Evolutionary conservation across 2,888 invertebrate species (phyloP).

Genomic region (Dryobota labecula): DNA sequence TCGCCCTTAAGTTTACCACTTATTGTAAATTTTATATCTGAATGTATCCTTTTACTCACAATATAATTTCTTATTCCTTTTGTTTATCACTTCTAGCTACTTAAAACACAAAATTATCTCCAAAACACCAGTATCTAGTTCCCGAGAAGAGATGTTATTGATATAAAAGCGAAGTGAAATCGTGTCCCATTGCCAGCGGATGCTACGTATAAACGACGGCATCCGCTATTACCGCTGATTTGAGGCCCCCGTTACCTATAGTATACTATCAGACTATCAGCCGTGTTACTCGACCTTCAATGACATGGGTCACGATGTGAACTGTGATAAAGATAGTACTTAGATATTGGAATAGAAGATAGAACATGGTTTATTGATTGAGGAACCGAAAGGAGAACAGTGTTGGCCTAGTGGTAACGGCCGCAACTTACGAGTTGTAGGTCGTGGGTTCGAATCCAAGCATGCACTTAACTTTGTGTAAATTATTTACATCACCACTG

Average conservation of each 20-base stretch:
- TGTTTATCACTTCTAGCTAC: background rate
- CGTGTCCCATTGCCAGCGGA: constrained; percentile 63
- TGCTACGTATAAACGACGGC: constrained; percentile 61
- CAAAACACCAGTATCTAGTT: constrained; percentile 20
- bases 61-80: background rate
- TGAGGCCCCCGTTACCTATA: constrained; percentile 67
- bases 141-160: constrained; percentile 54
- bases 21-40: background rate
- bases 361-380: background rate
- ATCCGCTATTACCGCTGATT: constrained; percentile 67
- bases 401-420: no score
- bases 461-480: no score
- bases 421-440: no score
- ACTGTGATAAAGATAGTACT: background rate
- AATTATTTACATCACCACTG: no score
- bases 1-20: background rate
- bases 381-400: no score
- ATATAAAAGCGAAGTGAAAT: constrained; percentile 65
- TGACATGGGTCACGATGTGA: constrained; percentile 40
- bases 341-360: background rate
- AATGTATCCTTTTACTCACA: background rate
- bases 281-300: constrained; percentile 55
- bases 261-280: constrained; percentile 34
- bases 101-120: background rate
- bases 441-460: no score